Conservation (phyloP, 2,113 vertebrate genomes). For the Lichenostomus cassidix region DNA sequence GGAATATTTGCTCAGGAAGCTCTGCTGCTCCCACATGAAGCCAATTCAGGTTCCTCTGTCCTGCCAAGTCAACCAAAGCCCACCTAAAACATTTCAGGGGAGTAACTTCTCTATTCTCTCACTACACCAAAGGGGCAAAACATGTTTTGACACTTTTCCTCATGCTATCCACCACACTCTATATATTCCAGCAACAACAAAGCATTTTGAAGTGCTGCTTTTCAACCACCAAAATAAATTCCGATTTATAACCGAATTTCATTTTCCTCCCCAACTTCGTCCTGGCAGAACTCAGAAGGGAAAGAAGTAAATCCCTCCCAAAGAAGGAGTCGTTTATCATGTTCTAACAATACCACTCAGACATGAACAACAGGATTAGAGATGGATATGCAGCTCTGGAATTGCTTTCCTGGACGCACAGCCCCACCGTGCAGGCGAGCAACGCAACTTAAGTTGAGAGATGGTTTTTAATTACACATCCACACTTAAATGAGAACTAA, state of each 20-base stretch:
- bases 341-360: conserved; percentile 9
- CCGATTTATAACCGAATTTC: not conserved
- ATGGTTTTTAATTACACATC: not conserved
- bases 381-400: conserved; percentile 8
- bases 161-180: not conserved
- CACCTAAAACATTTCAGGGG: not conserved
- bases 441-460: not conserved
- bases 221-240: not conserved
- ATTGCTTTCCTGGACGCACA: not conserved
- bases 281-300: conserved; percentile 13
- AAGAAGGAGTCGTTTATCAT: conserved; percentile 18
- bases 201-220: not conserved
- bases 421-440: not conserved
- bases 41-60: not conserved
- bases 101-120: not conserved
- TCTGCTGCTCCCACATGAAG: not conserved
- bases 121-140: not conserved
- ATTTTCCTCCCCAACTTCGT: not conserved
- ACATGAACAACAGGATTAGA: not conserved
- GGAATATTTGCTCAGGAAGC: not conserved
- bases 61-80: not conserved
- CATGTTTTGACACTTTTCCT: not conserved
- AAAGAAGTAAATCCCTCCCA: conserved; percentile 20
- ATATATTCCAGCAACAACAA: not conserved
- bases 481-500: conserved; percentile 27